Evolutionary conservation across 2,113 vertebrate genomes (phyloP).

Genomic region (Boulengeromyrus knoepffleri): DNA sequence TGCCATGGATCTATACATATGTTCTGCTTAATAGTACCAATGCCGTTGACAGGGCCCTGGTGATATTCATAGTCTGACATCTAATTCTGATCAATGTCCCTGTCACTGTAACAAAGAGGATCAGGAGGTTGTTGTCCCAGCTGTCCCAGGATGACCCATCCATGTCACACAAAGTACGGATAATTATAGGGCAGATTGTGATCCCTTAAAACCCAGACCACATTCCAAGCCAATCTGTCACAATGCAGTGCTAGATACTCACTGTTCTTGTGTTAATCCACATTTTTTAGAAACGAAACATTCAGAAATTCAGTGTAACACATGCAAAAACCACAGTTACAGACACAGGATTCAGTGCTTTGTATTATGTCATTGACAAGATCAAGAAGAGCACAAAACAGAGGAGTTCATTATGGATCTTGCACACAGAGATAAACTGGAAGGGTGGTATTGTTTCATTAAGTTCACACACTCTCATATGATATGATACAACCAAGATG

Average conservation of each 20-base stretch:
- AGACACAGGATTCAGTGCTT: background rate
- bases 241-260: background rate
- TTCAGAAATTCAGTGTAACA: background rate
- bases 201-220: conserved; percentile 48
- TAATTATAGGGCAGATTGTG: conserved; percentile 68
- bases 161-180: conserved; percentile 46
- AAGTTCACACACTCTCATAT: background rate
- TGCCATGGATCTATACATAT: background rate
- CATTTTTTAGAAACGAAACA: background rate
- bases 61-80: conserved; percentile 19
- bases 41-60: conserved; percentile 29
- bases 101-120: conserved; percentile 42
- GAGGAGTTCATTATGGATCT: background rate
- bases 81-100: conserved; percentile 46
- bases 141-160: conserved; percentile 59
- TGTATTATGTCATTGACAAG: background rate
- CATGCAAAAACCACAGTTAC: background rate
- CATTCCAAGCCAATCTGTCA: conserved; percentile 48
- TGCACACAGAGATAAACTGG: background rate
- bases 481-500: background rate
- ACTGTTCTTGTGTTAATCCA: background rate
- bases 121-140: conserved; percentile 64
- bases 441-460: background rate
- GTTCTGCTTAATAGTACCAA: background rate
- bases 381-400: background rate